These are phyloP conservation scores for Hydrolagus affinis DNA, from an alignment of 2,113 vertebrate species.

Conservation along the genomic window DNA sequence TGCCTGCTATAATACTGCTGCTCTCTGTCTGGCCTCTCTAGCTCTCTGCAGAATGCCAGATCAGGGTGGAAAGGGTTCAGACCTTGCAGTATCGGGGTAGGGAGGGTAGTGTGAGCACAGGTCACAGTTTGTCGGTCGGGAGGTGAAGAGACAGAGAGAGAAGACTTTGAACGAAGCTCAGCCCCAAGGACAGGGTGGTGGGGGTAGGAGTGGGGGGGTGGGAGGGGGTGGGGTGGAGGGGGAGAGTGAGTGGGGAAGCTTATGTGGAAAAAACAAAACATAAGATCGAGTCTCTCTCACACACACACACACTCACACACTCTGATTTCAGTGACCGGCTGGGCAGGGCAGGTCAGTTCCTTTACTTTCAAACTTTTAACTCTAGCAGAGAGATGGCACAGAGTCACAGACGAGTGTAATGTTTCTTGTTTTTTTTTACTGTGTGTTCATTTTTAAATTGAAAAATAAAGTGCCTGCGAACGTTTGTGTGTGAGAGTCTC, in stretches of 20 bases:
- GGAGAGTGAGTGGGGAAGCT: neutral
- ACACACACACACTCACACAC: neutral
- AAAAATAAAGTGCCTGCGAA: too few species aligned
- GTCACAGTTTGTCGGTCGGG: neutral
- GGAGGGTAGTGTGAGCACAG: neutral
- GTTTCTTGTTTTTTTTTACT: too few species aligned
- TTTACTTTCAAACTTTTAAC: conserved; percentile 49
- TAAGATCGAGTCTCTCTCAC: neutral
- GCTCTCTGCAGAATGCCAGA: too few species aligned
- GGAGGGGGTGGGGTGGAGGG: neutral
- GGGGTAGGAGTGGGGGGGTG: conserved; percentile 32
- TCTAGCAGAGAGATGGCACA: neutral
- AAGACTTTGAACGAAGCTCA: neutral
- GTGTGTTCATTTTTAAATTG: too few species aligned
- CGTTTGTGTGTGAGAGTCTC: too few species aligned
- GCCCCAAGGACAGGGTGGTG: conserved; percentile 21
- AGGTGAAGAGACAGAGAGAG: neutral
- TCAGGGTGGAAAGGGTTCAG: neutral
- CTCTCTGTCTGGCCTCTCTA: too few species aligned
- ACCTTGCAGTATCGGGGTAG: neutral
- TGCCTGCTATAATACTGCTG: neutral
- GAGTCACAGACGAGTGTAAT: too few species aligned
- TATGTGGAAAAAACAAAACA: neutral
- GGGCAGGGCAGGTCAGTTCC: conserved; percentile 41
- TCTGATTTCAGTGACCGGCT: conserved; percentile 45